These are phyloP conservation scores for Drosophila pachea DNA, from an alignment of 1,140 invertebrate genomes.

Conservation along the genomic window DNA sequence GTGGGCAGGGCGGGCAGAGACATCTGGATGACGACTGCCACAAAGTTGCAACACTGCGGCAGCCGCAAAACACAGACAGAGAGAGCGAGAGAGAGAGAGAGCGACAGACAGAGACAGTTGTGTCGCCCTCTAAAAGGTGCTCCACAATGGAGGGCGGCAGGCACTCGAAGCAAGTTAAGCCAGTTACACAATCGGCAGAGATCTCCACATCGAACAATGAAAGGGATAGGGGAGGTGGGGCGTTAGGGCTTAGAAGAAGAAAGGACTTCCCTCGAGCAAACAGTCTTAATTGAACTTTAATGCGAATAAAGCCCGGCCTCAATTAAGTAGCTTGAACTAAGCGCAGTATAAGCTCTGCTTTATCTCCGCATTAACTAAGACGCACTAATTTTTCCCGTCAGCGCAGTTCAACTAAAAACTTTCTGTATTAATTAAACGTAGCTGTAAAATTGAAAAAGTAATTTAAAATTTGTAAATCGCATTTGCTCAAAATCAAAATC, in stretches of 20 bases:
- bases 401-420: too few species aligned
- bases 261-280: too few species aligned
- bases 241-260: too few species aligned
- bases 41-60: conserved; percentile 10
- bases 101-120: background rate
- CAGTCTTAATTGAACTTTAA: too few species aligned
- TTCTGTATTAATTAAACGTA: too few species aligned
- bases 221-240: too few species aligned
- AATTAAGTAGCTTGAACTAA: too few species aligned
- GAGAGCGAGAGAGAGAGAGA: background rate
- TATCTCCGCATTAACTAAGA: too few species aligned
- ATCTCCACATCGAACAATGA: too few species aligned
- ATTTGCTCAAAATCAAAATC: conserved; percentile 49
- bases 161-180: background rate
- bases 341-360: too few species aligned
- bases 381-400: too few species aligned
- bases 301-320: too few species aligned
- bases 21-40: conserved; percentile 6
- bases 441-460: conserved; percentile 32
- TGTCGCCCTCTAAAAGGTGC: conserved; percentile 5
- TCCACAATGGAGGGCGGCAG: background rate
- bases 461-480: conserved; percentile 59
- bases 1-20: background rate
- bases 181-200: background rate
- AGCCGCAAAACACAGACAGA: background rate